Conservation (phyloP, 2,797 vertebrate species). For the Lepilemur septentrionalis region DNA sequence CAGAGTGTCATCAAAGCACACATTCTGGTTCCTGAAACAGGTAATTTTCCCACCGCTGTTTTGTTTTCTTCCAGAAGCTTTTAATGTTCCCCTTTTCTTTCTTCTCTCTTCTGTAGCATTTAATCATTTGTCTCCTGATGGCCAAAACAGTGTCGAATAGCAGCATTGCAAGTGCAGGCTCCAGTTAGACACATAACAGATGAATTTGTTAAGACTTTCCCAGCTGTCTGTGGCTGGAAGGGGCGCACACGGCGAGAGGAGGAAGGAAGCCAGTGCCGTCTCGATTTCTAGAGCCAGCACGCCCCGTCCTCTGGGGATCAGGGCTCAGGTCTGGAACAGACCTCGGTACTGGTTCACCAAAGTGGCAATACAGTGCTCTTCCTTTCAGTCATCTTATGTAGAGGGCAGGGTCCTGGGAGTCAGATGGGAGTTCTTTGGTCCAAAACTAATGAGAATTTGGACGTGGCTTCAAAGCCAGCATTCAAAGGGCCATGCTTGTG, state of each 20-base stretch:
- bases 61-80: slow-evolving; percentile 55
- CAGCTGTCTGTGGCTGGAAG: not conserved
- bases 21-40: slow-evolving; percentile 54
- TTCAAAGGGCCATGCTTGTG: not conserved
- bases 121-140: slow-evolving; percentile 51
- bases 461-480: not conserved
- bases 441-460: not conserved
- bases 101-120: slow-evolving; percentile 11
- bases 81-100: slow-evolving; percentile 19
- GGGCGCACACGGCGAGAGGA: too few relatives aligned
- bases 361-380: not conserved
- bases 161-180: not conserved
- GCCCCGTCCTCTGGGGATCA: not conserved
- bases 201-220: slow-evolving; percentile 25
- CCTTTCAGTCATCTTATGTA: not conserved
- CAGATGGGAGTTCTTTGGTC: not conserved
- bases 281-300: not conserved
- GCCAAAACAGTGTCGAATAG: not conserved
- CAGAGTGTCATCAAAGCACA: slow-evolving; percentile 50
- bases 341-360: not conserved
- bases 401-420: not conserved
- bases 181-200: not conserved
- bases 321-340: not conserved
- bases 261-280: not conserved
- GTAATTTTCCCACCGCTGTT: slow-evolving; percentile 42